phyloP scores from a whole-genome alignment of 2,797 vertebrate species.

The Rhinoraja longicauda region DNA sequence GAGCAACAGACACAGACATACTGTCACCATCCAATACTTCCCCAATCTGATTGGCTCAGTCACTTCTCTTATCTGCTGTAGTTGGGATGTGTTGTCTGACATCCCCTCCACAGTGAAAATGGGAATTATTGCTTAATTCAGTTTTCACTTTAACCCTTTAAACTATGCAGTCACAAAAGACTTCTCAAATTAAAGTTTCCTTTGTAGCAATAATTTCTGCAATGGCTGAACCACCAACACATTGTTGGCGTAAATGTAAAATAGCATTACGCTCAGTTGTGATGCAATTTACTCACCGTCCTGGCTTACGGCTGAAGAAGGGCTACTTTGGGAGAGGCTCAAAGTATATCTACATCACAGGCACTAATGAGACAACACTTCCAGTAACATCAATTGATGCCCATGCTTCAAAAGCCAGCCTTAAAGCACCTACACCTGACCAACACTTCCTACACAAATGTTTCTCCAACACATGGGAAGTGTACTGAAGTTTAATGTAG shows the following conservation, averaged over 20 bases:
- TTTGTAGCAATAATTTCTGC: background rate
- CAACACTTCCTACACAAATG: too few species aligned
- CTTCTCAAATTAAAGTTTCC: background rate
- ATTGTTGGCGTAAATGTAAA: background rate
- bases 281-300: background rate
- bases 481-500: too few species aligned
- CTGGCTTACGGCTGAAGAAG: background rate
- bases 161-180: background rate
- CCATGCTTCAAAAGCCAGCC: too few species aligned
- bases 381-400: background rate
- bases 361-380: background rate
- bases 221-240: background rate
- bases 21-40: conserved; percentile 52
- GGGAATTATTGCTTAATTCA: background rate
- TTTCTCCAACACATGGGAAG: too few species aligned
- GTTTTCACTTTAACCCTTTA: conserved; percentile 23
- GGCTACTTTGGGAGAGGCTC: background rate
- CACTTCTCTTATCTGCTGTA: conserved; percentile 51
- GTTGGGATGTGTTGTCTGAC: conserved; percentile 52
- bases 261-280: background rate
- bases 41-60: conserved; percentile 48
- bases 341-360: background rate
- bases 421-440: too few species aligned
- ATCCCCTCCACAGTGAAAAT: conserved; percentile 44
- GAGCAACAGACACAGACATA: conserved; percentile 52